phyloP scores from a whole-genome alignment of 1,140 invertebrate species.

The Danaus plexippus region DNA sequence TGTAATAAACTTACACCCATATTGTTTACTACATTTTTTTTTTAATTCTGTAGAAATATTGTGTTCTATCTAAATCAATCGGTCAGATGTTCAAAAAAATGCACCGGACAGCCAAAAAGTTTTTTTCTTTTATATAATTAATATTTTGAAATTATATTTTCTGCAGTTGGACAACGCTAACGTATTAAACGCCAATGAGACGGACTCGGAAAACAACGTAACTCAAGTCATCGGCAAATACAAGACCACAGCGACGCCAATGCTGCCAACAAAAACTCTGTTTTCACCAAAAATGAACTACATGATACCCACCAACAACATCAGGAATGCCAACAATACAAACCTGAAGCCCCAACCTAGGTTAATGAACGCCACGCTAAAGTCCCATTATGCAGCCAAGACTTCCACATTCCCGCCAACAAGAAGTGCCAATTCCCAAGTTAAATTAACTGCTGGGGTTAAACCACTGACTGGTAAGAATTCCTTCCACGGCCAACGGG shows the following conservation, averaged over 20 bases:
- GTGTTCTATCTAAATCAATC: too few species aligned
- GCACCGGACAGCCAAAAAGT: too few species aligned
- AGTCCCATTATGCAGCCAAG: conserved; percentile 55
- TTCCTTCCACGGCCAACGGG: conserved; percentile 60
- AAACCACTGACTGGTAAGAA: conserved; percentile 58
- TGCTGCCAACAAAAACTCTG: conserved; percentile 51
- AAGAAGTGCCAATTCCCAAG: conserved; percentile 57
- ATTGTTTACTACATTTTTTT: too few species aligned
- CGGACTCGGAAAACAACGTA: conserved; percentile 61
- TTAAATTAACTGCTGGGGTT: conserved; percentile 37
- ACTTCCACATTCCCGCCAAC: conserved; percentile 67
- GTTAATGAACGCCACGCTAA: conserved; percentile 42
- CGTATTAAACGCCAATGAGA: conserved; percentile 53
- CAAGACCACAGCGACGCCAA: conserved; percentile 52
- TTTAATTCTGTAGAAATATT: too few species aligned
- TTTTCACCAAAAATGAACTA: conserved; percentile 59
- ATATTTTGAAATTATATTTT: background rate
- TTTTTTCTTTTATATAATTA: too few species aligned
- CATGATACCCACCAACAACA: conserved; percentile 63
- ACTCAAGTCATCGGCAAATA: conserved; percentile 59
- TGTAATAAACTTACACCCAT: too few species aligned
- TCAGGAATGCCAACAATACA: conserved; percentile 56
- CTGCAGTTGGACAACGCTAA: conserved; percentile 64
- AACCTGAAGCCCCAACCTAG: conserved; percentile 56
- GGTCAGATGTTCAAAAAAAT: too few species aligned